Evolutionary conservation across 2,113 vertebrate genomes (phyloP).

Genomic region (Gasterosteus nipponicus): DNA sequence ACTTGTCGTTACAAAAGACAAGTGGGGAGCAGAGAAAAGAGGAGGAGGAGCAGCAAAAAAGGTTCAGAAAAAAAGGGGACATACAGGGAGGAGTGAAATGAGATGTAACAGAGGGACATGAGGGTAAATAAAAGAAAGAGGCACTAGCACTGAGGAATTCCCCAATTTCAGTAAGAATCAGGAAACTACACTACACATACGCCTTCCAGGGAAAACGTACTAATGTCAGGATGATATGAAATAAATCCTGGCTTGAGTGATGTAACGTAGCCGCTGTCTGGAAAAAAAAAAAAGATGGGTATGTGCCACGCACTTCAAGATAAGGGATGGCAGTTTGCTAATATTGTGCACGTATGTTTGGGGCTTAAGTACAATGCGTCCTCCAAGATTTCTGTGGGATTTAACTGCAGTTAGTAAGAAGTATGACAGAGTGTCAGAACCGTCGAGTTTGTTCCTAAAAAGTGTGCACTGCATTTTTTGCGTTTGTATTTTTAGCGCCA

Average conservation of each 20-base stretch:
- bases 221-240: conserved; percentile 13
- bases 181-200: conserved; percentile 13
- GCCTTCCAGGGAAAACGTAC: conserved; percentile 2
- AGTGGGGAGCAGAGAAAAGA: conserved; percentile 4
- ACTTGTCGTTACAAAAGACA: not conserved
- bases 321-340: not conserved
- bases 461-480: conserved; percentile 1
- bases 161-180: conserved; percentile 19
- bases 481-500: conserved; percentile 7
- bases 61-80: conserved; percentile 23
- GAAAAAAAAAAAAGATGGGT: not conserved
- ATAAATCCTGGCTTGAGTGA: not conserved
- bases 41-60: conserved; percentile 1
- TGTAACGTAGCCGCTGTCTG: not conserved
- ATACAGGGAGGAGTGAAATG: conserved; percentile 15
- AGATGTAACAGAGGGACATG: conserved; percentile 30
- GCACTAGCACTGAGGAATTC: conserved; percentile 12
- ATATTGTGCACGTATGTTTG: conserved; percentile 3
- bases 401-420: not conserved
- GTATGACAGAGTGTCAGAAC: not conserved
- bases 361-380: not conserved
- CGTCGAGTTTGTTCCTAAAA: conserved; percentile 1
- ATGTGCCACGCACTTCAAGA: not conserved
- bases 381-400: not conserved
- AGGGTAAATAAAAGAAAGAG: conserved; percentile 28